A percentile compares a stretch with the other conserved stretches of the same genome.
Evolutionary conservation across 2,888 invertebrate genomes (phyloP).

Genomic region (Eugnorisma glareosa): DNA sequence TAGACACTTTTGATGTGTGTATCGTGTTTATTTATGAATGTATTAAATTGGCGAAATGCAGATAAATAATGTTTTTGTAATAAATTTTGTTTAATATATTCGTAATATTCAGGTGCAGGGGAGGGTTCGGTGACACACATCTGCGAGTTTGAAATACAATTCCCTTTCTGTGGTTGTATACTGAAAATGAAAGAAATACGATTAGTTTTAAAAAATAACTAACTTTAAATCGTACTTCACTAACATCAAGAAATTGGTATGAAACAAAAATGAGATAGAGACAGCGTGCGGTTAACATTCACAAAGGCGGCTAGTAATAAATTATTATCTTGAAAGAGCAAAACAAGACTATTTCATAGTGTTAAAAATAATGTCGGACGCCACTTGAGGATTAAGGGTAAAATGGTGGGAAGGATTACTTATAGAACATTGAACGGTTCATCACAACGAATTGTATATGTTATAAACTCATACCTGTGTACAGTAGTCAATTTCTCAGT

Average conservation of each 20-base stretch:
- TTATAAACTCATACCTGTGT: slow-evolving; percentile 14
- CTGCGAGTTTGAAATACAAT: background rate
- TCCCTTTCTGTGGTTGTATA: slow-evolving; percentile 1
- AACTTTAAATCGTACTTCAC: background rate
- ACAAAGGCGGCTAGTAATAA: background rate
- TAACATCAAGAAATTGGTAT: slow-evolving; percentile 2
- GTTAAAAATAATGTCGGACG: background rate
- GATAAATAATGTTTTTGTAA: background rate
- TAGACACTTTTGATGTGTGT: background rate
- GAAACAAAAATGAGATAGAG: background rate
- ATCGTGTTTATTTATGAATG: background rate
- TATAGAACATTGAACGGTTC: background rate
- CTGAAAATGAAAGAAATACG: slow-evolving; percentile 13
- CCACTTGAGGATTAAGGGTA: background rate
- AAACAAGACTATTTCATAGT: background rate
- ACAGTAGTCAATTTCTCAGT: slow-evolving; percentile 1
- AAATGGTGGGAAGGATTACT: background rate
- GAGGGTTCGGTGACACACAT: background rate
- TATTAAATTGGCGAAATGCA: background rate
- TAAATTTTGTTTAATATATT: background rate
- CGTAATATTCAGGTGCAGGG: background rate
- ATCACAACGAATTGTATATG: background rate
- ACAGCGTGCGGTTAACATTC: no score
- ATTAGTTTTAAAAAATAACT: slow-evolving; percentile 1
- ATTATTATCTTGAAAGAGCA: background rate